These are phyloP conservation scores for Ophioninae sp. DNA, from an alignment of 2,888 invertebrate genomes.

Conservation along the genomic window DNA sequence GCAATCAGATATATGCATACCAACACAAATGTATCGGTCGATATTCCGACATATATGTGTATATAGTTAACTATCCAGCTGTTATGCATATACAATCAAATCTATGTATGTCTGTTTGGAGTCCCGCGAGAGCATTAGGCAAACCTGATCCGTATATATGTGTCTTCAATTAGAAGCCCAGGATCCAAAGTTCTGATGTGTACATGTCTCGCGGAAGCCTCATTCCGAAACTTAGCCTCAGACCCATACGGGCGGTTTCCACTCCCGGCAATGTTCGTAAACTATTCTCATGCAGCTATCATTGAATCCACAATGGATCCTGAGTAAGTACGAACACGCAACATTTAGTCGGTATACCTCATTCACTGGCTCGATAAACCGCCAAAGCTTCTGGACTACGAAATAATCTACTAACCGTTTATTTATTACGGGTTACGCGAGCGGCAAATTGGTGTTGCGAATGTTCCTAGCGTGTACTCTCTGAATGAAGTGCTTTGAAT, in stretches of 20 bases:
- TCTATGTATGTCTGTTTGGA: slow-evolving; percentile 16
- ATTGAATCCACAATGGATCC: not conserved
- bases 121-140: slow-evolving; percentile 36
- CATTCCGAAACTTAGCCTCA: slow-evolving; percentile 38
- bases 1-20: slow-evolving; percentile 48
- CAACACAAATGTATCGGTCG: slow-evolving; percentile 39
- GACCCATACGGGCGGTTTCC: slow-evolving; percentile 55
- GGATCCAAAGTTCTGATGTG: slow-evolving; percentile 14
- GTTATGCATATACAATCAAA: slow-evolving; percentile 25
- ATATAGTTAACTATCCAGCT: not conserved
- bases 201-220: slow-evolving; percentile 2
- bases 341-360: not conserved
- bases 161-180: slow-evolving; percentile 60
- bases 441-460: not conserved
- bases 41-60: not conserved
- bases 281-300: slow-evolving; percentile 21
- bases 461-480: not conserved
- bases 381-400: not conserved
- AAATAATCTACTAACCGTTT: slow-evolving; percentile 12
- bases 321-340: slow-evolving; percentile 1
- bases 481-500: not conserved
- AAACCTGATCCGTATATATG: slow-evolving; percentile 52
- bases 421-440: not conserved
- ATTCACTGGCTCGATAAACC: slow-evolving; percentile 9
- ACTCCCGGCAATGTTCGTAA: slow-evolving; percentile 10